Percentiles rank a stretch among this genome's conserved stretches.
phyloP scores from a whole-genome alignment of 2,888 invertebrate genomes.

The Anoplius nigerrimus region DNA sequence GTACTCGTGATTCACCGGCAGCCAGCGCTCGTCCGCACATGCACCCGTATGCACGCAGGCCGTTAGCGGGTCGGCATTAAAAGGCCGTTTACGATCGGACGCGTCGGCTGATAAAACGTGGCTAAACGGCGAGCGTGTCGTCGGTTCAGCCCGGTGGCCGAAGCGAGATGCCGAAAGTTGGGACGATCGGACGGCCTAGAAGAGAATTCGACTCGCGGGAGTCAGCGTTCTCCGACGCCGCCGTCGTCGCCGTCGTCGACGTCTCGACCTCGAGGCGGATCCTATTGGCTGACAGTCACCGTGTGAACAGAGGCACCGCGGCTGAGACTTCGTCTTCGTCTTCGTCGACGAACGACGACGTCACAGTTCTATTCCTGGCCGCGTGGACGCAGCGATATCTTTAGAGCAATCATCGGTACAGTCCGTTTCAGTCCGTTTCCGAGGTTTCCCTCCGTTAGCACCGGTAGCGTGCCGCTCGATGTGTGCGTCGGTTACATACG shows the following conservation, averaged over 20 bases:
- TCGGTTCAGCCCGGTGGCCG: too few relatives aligned
- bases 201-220: constrained; percentile 1
- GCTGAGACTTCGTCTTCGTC: constrained; percentile 39
- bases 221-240: not conserved
- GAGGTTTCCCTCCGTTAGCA: constrained; percentile 51
- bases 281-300: constrained; percentile 8
- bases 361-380: constrained; percentile 68
- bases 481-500: too few relatives aligned
- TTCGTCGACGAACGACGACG: constrained; percentile 62
- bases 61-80: too few relatives aligned
- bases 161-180: too few relatives aligned
- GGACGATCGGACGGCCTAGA: not conserved
- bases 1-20: too few relatives aligned
- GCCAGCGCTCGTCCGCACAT: too few relatives aligned
- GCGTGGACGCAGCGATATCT: constrained; percentile 70
- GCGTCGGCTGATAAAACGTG: too few relatives aligned
- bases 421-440: constrained; percentile 58
- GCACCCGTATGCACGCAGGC: too few relatives aligned
- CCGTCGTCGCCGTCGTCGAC: not conserved
- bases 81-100: too few relatives aligned
- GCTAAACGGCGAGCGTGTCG: too few relatives aligned
- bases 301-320: constrained; percentile 8
- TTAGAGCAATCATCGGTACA: constrained; percentile 68
- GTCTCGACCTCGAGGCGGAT: not conserved
- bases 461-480: constrained; percentile 28